Conservation (phyloP, 2,888 invertebrate species). For the Eupeodes luniger region DNA sequence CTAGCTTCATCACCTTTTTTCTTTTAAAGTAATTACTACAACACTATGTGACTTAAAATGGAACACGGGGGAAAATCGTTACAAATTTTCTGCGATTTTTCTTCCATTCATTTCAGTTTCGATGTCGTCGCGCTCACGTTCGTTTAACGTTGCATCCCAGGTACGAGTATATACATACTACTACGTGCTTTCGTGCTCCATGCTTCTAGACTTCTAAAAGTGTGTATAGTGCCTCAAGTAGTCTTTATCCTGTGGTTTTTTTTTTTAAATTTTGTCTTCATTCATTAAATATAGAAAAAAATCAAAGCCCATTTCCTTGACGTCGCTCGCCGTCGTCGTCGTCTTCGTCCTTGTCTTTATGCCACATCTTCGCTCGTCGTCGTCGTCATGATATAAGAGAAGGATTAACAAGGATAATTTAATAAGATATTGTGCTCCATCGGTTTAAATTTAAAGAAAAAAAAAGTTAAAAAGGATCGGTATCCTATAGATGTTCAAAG, state of each 20-base stretch:
- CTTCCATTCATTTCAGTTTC: conserved; percentile 64
- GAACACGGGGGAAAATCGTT: conserved; percentile 60
- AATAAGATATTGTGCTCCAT: conserved; percentile 50
- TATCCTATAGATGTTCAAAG: conserved; percentile 17
- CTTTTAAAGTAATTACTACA: conserved; percentile 63
- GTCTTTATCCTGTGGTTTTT: conserved; percentile 31
- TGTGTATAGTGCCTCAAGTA: conserved; percentile 19
- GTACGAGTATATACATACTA: background rate
- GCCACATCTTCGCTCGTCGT: too few relatives aligned
- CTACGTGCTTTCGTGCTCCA: conserved; percentile 45
- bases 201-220: conserved; percentile 29
- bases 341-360: background rate
- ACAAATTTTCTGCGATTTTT: conserved; percentile 60
- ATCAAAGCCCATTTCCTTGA: background rate
- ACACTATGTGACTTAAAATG: conserved; percentile 44
- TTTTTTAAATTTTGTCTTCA: background rate
- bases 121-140: conserved; percentile 67
- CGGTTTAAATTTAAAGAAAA: conserved; percentile 34
- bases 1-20: conserved; percentile 53
- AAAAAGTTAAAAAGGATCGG: background rate
- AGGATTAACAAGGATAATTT: conserved; percentile 62
- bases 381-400: background rate
- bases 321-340: background rate
- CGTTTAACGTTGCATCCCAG: conserved; percentile 56
- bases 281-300: background rate